Evolutionary conservation across 2,113 vertebrate genomes (phyloP).

Genomic region (Cochlearius cochlearius): DNA sequence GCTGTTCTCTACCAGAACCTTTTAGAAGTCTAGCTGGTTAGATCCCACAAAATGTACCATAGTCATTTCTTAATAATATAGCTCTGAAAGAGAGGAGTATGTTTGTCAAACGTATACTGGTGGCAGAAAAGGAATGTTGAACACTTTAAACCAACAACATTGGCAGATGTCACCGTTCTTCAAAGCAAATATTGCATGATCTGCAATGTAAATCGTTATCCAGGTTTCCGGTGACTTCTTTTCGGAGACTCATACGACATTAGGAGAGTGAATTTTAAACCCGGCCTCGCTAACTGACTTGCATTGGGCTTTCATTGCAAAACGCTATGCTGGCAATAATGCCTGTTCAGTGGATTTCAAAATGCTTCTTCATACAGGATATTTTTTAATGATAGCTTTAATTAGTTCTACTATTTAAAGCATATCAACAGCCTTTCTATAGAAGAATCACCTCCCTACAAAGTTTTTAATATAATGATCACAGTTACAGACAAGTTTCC

Average conservation of each 20-base stretch:
- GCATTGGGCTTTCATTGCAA: neutral
- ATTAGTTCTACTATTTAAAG: neutral
- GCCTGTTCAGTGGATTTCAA: neutral
- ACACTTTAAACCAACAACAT: neutral
- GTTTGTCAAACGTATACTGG: neutral
- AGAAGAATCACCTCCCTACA: neutral
- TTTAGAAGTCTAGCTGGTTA: neutral
- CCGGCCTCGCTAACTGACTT: neutral
- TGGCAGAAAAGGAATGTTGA: neutral
- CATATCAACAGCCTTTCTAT: neutral
- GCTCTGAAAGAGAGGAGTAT: neutral
- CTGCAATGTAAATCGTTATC: neutral
- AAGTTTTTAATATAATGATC: neutral
- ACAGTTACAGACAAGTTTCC: neutral
- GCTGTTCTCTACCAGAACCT: neutral
- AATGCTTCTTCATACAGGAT: neutral
- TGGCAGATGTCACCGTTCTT: neutral
- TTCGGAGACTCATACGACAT: neutral
- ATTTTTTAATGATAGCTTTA: neutral
- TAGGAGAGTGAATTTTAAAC: slow-evolving; percentile 4
- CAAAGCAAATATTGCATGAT: slow-evolving; percentile 38
- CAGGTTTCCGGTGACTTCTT: neutral
- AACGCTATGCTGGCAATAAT: neutral
- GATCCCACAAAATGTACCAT: neutral
- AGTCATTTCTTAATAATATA: neutral